These are phyloP conservation scores for Pagrus major DNA, from an alignment of 2,113 vertebrate genomes.

Conservation along the genomic window DNA sequence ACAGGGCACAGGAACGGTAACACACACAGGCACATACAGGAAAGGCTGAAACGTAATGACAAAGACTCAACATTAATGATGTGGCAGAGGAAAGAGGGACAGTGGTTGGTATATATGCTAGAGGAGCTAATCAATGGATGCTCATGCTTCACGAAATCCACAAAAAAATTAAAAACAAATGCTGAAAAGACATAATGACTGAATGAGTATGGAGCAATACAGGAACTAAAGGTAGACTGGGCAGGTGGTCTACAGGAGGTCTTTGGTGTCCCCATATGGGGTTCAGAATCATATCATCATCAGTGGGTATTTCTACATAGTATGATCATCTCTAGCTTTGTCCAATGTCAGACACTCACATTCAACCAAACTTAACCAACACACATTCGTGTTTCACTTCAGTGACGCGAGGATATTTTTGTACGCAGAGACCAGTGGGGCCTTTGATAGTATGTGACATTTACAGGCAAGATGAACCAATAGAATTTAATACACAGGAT, in stretches of 20 bases:
- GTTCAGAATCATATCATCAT: not conserved
- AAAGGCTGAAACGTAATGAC: not conserved
- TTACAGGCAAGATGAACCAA: constrained; percentile 26
- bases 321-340: not conserved
- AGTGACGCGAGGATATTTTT: not conserved
- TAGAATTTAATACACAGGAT: constrained; percentile 14
- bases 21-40: not conserved
- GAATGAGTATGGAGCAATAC: not conserved
- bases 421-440: not conserved
- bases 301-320: not conserved
- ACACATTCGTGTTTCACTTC: not conserved
- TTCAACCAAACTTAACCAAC: not conserved
- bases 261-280: not conserved
- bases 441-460: constrained; percentile 32
- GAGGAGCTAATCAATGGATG: not conserved
- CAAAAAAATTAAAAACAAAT: not conserved
- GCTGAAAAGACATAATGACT: not conserved
- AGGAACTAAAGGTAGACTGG: too few species aligned
- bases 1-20: not conserved
- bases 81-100: not conserved
- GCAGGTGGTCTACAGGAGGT: not conserved
- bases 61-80: not conserved
- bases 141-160: not conserved
- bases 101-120: not conserved
- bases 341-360: not conserved